phyloP scores from a whole-genome alignment of 2,797 vertebrate species.

The Oryzias sinensis region DNA sequence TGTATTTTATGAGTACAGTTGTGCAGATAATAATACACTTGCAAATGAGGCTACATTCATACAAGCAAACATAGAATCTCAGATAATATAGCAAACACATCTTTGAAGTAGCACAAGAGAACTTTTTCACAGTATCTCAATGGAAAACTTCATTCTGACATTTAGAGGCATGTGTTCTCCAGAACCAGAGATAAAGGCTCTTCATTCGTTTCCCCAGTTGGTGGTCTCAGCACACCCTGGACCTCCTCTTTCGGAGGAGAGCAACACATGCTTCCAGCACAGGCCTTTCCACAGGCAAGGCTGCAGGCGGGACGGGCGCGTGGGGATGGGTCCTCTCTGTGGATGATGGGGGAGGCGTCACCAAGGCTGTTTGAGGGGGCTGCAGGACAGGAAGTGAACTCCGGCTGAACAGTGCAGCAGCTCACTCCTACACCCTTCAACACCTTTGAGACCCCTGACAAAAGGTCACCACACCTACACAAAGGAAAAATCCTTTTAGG shows the following conservation, averaged over 20 bases:
- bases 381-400: slow-evolving; percentile 46
- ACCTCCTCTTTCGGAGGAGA: slow-evolving; percentile 24
- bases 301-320: slow-evolving; percentile 46
- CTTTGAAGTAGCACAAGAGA: slow-evolving; percentile 21
- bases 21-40: not conserved
- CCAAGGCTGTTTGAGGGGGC: not conserved
- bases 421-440: slow-evolving; percentile 66
- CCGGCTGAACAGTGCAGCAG: slow-evolving; percentile 78
- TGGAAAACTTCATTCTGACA: not conserved
- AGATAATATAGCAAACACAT: slow-evolving; percentile 4
- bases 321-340: slow-evolving; percentile 10
- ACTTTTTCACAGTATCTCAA: not conserved
- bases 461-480: slow-evolving; percentile 62
- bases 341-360: slow-evolving; percentile 9
- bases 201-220: slow-evolving; percentile 40
- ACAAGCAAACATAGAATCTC: not conserved
- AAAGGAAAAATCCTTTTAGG: not conserved
- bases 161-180: slow-evolving; percentile 60
- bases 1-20: slow-evolving; percentile 12
- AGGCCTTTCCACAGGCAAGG: slow-evolving; percentile 65
- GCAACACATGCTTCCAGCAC: slow-evolving; percentile 72
- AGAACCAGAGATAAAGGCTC: slow-evolving; percentile 53
- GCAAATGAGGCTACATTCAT: slow-evolving; percentile 9
- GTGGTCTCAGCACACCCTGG: slow-evolving; percentile 16
- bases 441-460: slow-evolving; percentile 62